Percentiles rank a stretch among this genome's conserved stretches.
Evolutionary conservation across 2,113 vertebrate genomes (phyloP).

Genomic region (Pterophyllum scalare): DNA sequence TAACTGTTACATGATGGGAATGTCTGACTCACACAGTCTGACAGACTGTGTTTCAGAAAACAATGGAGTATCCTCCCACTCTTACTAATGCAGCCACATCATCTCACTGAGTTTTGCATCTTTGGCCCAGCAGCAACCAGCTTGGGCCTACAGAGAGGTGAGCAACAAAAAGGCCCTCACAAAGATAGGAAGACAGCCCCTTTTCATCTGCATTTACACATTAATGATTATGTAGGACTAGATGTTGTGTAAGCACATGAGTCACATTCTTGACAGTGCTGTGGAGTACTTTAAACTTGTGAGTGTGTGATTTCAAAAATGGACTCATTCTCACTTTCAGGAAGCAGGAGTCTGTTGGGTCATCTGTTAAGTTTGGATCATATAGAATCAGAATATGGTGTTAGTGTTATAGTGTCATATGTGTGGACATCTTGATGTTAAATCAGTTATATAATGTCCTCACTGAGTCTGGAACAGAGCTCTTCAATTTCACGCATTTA

Average conservation of each 20-base stretch:
- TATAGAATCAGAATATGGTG: background rate
- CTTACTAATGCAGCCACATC: background rate
- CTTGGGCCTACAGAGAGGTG: no score
- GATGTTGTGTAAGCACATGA: constrained; percentile 41
- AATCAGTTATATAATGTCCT: background rate
- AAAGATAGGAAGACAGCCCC: background rate
- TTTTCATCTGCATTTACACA: constrained; percentile 8
- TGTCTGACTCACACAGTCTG: constrained; percentile 28
- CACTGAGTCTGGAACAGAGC: background rate
- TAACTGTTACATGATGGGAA: constrained; percentile 22
- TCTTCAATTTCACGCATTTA: no score
- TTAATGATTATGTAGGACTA: background rate
- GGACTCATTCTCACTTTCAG: background rate
- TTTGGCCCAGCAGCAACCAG: background rate
- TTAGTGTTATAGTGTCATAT: background rate
- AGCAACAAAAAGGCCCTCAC: background rate
- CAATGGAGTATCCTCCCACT: constrained; percentile 50
- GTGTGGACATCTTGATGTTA: background rate
- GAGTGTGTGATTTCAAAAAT: constrained; percentile 9
- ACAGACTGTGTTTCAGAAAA: constrained; percentile 2
- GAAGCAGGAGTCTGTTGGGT: background rate
- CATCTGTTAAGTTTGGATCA: background rate
- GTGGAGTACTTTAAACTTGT: background rate
- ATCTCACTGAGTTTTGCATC: background rate
- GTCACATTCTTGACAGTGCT: constrained; percentile 20